Conservation (phyloP, 64 coral and sea anemone species). For the Anthopleura sola region DNA sequence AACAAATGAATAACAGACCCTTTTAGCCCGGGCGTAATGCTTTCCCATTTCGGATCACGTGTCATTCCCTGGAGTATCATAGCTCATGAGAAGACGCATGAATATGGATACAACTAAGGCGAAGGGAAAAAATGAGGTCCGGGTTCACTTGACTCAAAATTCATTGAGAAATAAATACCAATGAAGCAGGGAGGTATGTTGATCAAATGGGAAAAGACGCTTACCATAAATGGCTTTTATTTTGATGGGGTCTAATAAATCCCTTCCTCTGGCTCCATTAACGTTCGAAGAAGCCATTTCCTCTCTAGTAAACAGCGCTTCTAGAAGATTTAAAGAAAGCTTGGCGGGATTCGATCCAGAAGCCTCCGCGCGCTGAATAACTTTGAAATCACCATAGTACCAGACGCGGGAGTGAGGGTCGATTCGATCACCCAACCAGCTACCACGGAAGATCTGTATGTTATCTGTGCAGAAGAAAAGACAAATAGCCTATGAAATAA, state of each 20-base stretch:
- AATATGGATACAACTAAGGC: no score
- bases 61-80: no score
- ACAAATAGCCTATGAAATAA: background rate
- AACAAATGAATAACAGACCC: no score
- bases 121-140: no score
- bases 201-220: background rate
- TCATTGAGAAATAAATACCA: no score
- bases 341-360: constrained; percentile 91
- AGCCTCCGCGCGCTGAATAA: constrained; percentile 65
- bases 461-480: background rate
- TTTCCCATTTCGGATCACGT: no score
- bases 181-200: no score
- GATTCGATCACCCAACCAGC: constrained; percentile 74
- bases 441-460: constrained; percentile 41
- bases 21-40: no score
- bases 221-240: constrained; percentile 92
- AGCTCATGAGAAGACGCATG: no score
- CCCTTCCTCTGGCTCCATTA: constrained; percentile 78
- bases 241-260: constrained; percentile 85
- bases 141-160: no score
- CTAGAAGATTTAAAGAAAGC: constrained; percentile 73
- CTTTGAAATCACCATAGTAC: constrained; percentile 80
- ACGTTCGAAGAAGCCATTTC: constrained; percentile 97
- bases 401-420: constrained; percentile 64
- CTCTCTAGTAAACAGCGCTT: constrained; percentile 79